Conservation (phyloP, 2,113 vertebrate genomes). For the Pollimyrus isidori region DNA sequence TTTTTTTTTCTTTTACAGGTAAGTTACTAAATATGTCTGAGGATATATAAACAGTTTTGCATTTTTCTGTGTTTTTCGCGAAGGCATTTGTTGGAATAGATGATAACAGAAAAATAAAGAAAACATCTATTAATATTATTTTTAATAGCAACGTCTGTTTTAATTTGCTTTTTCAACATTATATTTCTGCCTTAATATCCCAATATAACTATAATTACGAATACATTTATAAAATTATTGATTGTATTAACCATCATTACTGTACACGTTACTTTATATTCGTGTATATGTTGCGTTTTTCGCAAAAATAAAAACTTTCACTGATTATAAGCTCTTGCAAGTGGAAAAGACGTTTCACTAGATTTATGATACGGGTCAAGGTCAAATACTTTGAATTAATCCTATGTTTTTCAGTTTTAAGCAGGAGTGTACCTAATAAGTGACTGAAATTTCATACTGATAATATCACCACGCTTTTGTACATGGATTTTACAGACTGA, state of each 20-base stretch:
- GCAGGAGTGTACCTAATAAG: background rate
- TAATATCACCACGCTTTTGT: background rate
- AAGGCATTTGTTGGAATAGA: background rate
- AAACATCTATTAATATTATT: background rate
- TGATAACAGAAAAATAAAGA: background rate
- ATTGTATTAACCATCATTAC: background rate
- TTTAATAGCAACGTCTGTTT: background rate
- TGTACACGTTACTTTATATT: background rate
- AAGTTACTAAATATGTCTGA: slow-evolving; percentile 3
- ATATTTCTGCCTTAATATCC: background rate
- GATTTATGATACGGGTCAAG: background rate
- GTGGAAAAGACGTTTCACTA: background rate
- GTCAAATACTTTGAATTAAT: background rate
- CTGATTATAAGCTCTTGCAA: background rate
- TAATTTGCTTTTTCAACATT: background rate
- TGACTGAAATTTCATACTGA: background rate
- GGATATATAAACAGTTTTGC: background rate
- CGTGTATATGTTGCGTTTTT: background rate
- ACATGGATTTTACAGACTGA: background rate
- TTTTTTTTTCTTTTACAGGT: slow-evolving; percentile 5
- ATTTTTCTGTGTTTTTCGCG: background rate
- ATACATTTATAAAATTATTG: background rate
- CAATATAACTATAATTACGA: background rate
- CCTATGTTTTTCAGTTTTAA: background rate
- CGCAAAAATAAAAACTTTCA: background rate